These are phyloP conservation scores for zebrafish (Danio rerio) DNA, from an alignment of 2,113 vertebrate genomes.

Conservation along the genomic window DNA sequence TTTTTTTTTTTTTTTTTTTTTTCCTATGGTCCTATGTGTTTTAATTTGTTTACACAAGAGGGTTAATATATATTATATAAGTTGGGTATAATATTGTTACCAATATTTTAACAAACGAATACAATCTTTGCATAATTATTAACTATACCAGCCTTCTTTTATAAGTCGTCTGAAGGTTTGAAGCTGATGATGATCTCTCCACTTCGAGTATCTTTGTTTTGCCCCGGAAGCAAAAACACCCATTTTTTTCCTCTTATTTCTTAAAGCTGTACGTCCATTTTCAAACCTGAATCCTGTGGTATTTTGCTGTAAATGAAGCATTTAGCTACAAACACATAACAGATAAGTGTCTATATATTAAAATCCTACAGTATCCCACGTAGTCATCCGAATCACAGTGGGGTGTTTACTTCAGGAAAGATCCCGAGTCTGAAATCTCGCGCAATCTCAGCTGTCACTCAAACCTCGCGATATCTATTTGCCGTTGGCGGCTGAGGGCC, in stretches of 20 bases:
- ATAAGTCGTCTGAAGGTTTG: too few species aligned
- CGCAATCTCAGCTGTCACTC: constrained; percentile 17
- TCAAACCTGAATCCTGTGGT: background rate
- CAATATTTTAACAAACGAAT: too few species aligned
- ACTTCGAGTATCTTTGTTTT: background rate
- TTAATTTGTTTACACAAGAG: too few species aligned
- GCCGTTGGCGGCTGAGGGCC: constrained; percentile 36
- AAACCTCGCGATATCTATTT: constrained; percentile 41
- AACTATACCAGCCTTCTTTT: too few species aligned
- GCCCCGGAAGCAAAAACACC: background rate
- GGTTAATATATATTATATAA: too few species aligned
- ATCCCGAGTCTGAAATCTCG: constrained; percentile 12
- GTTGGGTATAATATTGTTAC: too few species aligned
- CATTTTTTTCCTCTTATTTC: background rate
- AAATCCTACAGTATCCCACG: background rate
- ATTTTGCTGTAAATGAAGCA: background rate
- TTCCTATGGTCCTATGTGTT: too few species aligned
- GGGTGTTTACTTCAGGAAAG: background rate
- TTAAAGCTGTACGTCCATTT: background rate
- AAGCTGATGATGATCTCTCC: background rate
- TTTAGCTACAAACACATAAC: background rate
- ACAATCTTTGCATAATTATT: too few species aligned
- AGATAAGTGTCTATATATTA: background rate
- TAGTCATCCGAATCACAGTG: too few species aligned
- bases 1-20: too few species aligned